Evolutionary conservation across 2,888 invertebrate genomes (phyloP).

Genomic region (Drosophila suboccidentalis): DNA sequence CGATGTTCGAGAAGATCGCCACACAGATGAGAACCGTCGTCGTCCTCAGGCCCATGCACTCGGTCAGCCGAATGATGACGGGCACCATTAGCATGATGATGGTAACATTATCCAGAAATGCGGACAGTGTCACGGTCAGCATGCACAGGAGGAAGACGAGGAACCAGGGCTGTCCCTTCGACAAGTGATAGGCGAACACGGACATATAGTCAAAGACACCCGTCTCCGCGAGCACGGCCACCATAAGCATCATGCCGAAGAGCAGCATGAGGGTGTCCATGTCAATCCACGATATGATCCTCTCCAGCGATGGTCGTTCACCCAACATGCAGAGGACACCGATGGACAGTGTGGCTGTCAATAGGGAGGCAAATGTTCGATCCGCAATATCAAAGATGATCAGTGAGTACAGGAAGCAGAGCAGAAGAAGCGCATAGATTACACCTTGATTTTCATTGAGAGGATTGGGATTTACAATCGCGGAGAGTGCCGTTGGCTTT

Average conservation of each 20-base stretch:
- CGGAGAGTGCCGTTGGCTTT: constrained; percentile 82
- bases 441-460: constrained; percentile 90
- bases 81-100: constrained; percentile 91
- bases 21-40: constrained; percentile 93
- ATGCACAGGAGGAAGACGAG: constrained; percentile 90
- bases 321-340: constrained; percentile 89
- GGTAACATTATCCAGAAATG: constrained; percentile 92
- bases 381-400: constrained; percentile 92
- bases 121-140: constrained; percentile 89
- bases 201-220: constrained; percentile 92
- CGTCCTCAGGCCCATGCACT: constrained; percentile 94
- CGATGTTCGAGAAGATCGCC: constrained; percentile 95
- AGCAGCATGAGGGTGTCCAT: constrained; percentile 89
- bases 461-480: constrained; percentile 87
- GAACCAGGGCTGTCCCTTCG: constrained; percentile 90
- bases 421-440: constrained; percentile 89
- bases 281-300: constrained; percentile 91
- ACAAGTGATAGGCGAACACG: constrained; percentile 89
- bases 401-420: constrained; percentile 91
- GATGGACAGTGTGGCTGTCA: constrained; percentile 89
- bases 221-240: constrained; percentile 91
- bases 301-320: constrained; percentile 88
- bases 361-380: constrained; percentile 69
- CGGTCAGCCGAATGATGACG: constrained; percentile 92
- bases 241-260: constrained; percentile 93